A percentile compares a stretch with the other conserved stretches of the same genome.
Evolutionary conservation across 2,797 vertebrate species (phyloP).

Genomic region (Aphelocoma californica): DNA sequence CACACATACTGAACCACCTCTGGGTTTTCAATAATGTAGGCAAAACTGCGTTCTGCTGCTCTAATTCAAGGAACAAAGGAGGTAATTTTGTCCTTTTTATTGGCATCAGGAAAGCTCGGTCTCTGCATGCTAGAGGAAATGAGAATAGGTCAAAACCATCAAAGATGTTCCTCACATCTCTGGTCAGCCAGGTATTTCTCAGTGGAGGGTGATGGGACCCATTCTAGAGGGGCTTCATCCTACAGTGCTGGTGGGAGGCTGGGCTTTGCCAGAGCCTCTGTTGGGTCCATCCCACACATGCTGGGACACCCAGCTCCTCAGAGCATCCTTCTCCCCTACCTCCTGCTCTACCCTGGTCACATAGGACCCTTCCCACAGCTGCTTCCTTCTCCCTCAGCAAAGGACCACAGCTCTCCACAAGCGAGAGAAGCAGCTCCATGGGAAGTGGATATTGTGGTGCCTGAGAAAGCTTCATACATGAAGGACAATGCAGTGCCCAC

Average conservation of each 20-base stretch:
- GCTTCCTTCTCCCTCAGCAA: not conserved
- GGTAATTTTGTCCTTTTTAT: not conserved
- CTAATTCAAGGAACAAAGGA: not conserved
- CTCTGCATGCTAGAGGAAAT: not conserved
- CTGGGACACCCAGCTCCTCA: not conserved
- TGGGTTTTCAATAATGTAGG: not conserved
- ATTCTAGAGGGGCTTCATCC: not conserved
- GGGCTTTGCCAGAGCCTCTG: not conserved
- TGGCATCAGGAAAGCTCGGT: not conserved
- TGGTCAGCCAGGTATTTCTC: not conserved
- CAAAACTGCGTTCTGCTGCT: not conserved
- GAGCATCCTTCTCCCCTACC: not conserved
- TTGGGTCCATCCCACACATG: fast-evolving
- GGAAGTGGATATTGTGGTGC: not conserved
- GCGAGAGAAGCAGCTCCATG: not conserved
- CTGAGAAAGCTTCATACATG: not conserved
- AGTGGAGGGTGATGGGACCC: not conserved
- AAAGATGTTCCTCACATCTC: not conserved
- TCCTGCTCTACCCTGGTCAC: not conserved
- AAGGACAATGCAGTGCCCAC: not conserved
- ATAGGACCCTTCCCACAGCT: not conserved
- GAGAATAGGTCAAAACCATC: not conserved
- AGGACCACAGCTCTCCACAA: not conserved
- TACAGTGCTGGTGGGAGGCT: not conserved
- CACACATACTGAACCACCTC: not conserved